phyloP scores from a whole-genome alignment of 1,140 invertebrate genomes.

The Trinorchestia longiramus region DNA sequence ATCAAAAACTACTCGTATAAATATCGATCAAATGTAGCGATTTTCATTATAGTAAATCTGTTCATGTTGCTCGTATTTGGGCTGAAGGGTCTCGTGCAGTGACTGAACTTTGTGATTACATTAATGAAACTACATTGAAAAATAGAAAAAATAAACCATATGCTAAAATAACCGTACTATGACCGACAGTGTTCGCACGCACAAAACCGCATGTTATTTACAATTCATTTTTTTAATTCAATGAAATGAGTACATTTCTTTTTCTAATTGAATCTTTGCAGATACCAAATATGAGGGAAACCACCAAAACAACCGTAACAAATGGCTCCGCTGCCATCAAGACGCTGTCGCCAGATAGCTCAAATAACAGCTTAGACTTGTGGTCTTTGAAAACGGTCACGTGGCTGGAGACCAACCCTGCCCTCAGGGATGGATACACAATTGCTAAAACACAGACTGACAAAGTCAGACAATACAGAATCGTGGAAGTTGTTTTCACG shows the following conservation, averaged over 20 bases:
- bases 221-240: not conserved
- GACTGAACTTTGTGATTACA: not conserved
- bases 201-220: too few species aligned
- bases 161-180: not conserved
- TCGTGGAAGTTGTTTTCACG: not conserved
- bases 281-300: conserved; percentile 30
- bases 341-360: not conserved
- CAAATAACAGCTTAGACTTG: not conserved
- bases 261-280: not conserved
- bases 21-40: too few species aligned
- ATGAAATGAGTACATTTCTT: not conserved
- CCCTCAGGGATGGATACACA: not conserved
- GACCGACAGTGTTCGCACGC: not conserved
- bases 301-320: not conserved
- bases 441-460: not conserved
- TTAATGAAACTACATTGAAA: not conserved
- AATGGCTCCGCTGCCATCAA: not conserved
- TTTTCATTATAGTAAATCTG: too few species aligned
- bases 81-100: not conserved
- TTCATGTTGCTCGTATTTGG: not conserved
- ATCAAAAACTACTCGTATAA: too few species aligned
- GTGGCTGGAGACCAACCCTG: conserved; percentile 10
- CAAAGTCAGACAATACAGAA: conserved; percentile 17
- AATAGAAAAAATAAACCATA: not conserved
- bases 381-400: conserved; percentile 13